Base-by-base conservation (phyloP, 1,140 invertebrate genomes). In the Plutomurus gul region DNA sequence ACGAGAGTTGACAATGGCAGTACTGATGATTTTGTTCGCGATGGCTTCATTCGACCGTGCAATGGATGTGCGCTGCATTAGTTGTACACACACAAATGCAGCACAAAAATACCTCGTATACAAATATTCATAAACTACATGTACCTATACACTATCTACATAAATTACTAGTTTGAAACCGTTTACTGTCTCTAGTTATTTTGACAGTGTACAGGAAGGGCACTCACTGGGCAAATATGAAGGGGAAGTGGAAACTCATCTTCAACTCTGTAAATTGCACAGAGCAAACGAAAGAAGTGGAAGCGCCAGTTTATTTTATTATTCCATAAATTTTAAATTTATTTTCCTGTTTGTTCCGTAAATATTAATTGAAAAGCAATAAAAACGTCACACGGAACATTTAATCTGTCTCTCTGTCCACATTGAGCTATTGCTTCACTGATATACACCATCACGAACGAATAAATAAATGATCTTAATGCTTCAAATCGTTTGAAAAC, bases 271-370 rank as follows among this genome's bases (percentile, higher is more conserved):
- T 18, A 47, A 18, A 6, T 22, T 51, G 25, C 18, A 47, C 3
- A 1, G 18, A 51, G 25, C 25, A 51, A 25, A 51, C 1, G 47
- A 51, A 0, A 22, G 51, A 30, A 56, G 6, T 11, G 16, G 25
- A 27, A 43, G 11, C 11, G 39, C 39, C 39, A 16, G 10, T 7
- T 13, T 22, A 56, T 13, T 56, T 56, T 56, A 56, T 56, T 56
- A 56, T 56, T 56, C 51, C 25, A 56, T 56, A 56, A 56, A 56
- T 56, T 16, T 56, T 56, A 56, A 56, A 56, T 56, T 56, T 56
- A 56, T 56, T 56, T 56, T 56, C 51, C 8, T 13, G 25, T 30
- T 56, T 56, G 20, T 5, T 13, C 20, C 16, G 30, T 56, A 56
- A 56, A 56, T 56, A 56, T 56, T 56, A 56, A 56, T 56, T 25